Evolutionary conservation across 1,140 invertebrate genomes (phyloP).

Genomic region (Drosophila willistoni): DNA sequence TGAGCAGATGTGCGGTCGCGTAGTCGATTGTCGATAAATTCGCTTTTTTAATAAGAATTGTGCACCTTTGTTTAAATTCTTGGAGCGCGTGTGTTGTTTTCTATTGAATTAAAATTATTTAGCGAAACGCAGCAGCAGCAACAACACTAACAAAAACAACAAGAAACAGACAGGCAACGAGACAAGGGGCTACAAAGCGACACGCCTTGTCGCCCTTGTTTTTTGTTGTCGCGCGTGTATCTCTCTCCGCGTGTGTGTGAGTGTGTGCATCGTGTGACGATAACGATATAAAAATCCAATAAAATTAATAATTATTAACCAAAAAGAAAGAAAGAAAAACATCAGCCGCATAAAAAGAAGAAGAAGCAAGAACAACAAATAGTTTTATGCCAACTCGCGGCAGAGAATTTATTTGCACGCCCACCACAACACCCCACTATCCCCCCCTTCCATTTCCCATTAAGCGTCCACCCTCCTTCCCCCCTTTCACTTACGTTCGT

Average conservation of each 20-base stretch:
- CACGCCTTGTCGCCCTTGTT: conserved; percentile 30
- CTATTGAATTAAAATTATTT: neutral
- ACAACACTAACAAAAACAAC: neutral
- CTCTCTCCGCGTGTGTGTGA: conserved; percentile 7
- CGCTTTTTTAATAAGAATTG: neutral
- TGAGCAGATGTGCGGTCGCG: neutral
- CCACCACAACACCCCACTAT: conserved; percentile 28
- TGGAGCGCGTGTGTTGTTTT: neutral
- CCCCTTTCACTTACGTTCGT: conserved; percentile 1
- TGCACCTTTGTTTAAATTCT: neutral
- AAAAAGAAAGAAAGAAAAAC: neutral
- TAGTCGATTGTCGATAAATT: neutral
- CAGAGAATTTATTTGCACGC: conserved; percentile 30
- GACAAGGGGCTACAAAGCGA: conserved; percentile 8
- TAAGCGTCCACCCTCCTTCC: conserved; percentile 20
- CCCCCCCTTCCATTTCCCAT: neutral
- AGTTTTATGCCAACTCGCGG: neutral
- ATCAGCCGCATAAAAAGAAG: too few relatives aligned
- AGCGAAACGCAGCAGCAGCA: neutral
- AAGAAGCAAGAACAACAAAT: neutral
- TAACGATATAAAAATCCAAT: conserved; percentile 9
- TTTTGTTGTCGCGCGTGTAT: conserved; percentile 29
- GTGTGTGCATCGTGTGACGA: conserved; percentile 14
- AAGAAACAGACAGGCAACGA: neutral
- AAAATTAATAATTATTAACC: conserved; percentile 14